A percentile compares a stretch with the other conserved stretches of the same genome.
phyloP scores from a whole-genome alignment of 2,888 invertebrate genomes.

The Heliconius erato region DNA sequence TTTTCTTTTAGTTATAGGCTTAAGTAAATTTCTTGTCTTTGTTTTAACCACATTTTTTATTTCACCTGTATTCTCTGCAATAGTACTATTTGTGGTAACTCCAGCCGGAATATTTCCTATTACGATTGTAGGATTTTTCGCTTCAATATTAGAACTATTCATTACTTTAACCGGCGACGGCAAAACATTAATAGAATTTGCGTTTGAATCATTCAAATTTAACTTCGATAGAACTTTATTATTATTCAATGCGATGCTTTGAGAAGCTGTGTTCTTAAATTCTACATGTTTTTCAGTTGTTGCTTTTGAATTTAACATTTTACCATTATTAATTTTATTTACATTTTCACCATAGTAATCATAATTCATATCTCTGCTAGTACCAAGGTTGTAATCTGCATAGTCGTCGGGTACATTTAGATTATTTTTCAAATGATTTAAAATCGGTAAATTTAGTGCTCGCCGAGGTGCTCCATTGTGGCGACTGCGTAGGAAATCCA shows the following conservation, averaged over 20 bases:
- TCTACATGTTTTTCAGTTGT: background rate
- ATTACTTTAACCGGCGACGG: background rate
- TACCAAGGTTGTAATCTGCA: slow-evolving; percentile 17
- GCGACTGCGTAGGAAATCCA: slow-evolving; percentile 3
- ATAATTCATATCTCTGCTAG: slow-evolving; percentile 9
- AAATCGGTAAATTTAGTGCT: slow-evolving; percentile 14
- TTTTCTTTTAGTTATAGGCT: slow-evolving; percentile 41
- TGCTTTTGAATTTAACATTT: background rate
- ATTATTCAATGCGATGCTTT: background rate
- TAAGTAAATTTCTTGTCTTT: slow-evolving; percentile 31
- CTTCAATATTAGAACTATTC: slow-evolving; percentile 9
- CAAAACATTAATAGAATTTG: background rate
- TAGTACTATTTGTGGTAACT: background rate
- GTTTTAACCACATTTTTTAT: background rate
- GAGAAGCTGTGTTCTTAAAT: background rate
- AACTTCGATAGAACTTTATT: background rate
- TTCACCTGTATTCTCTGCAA: background rate
- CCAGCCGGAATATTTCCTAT: background rate
- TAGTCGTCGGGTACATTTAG: slow-evolving; percentile 16
- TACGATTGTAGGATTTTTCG: background rate
- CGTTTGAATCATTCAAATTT: slow-evolving; percentile 2
- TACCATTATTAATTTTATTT: background rate
- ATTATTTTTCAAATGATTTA: slow-evolving; percentile 14
- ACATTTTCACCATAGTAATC: slow-evolving; percentile 9
- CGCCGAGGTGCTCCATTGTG: background rate